Evolutionary conservation across 2,113 vertebrate species (phyloP).

Genomic region (Pheucticus melanocephalus): DNA sequence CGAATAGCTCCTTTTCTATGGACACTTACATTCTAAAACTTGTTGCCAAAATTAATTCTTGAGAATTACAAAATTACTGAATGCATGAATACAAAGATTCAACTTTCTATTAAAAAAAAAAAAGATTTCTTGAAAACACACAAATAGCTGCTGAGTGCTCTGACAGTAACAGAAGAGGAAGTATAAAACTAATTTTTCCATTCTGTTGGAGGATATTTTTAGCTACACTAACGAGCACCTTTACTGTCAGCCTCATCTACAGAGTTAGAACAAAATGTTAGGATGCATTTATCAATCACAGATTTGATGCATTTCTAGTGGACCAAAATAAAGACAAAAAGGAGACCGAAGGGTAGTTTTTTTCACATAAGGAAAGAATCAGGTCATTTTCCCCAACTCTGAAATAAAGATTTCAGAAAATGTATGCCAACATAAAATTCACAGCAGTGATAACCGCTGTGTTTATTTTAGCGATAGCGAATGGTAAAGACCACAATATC

Average conservation of each 20-base stretch:
- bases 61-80: neutral
- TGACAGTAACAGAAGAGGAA: neutral
- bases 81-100: neutral
- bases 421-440: neutral
- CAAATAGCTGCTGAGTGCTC: neutral
- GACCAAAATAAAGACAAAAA: neutral
- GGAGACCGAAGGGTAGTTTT: neutral
- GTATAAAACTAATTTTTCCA: neutral
- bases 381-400: neutral
- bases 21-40: neutral
- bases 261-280: neutral
- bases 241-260: neutral
- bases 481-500: neutral
- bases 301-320: neutral
- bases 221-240: neutral
- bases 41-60: neutral
- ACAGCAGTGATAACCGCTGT: neutral
- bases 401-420: neutral
- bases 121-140: neutral
- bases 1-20: neutral
- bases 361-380: neutral
- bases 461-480: neutral
- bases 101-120: neutral
- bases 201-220: slow-evolving; percentile 4
- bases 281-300: neutral